These are phyloP conservation scores for Cantharis flavilabris DNA, from an alignment of 2,888 invertebrate genomes.

Conservation along the genomic window DNA sequence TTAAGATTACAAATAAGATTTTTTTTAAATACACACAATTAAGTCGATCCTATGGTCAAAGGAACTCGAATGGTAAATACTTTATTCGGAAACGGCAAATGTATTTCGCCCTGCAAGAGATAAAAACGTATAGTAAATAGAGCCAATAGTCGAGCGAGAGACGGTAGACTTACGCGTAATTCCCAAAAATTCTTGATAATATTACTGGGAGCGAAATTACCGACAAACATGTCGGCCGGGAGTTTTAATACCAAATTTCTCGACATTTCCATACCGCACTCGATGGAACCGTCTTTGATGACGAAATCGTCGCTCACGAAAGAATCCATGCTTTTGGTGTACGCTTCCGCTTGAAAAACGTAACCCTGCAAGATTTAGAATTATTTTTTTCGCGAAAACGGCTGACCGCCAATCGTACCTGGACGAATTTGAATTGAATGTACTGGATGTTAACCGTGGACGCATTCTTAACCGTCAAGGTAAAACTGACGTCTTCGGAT, in stretches of 20 bases:
- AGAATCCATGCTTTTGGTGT: slow-evolving; percentile 11
- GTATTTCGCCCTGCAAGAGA: slow-evolving; percentile 16
- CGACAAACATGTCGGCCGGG: slow-evolving; percentile 10
- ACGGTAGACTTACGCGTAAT: slow-evolving; percentile 10
- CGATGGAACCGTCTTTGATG: slow-evolving; percentile 10
- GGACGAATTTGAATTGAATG: slow-evolving; percentile 22
- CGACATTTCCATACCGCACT: slow-evolving; percentile 5
- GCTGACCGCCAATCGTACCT: background rate
- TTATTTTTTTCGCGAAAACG: background rate
- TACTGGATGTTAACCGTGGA: slow-evolving; percentile 12
- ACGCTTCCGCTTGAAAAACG: slow-evolving; percentile 12
- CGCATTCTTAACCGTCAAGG: slow-evolving; percentile 8
- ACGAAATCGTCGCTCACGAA: slow-evolving; percentile 14
- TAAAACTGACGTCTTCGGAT: slow-evolving; percentile 6
- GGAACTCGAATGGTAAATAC: slow-evolving; percentile 12
- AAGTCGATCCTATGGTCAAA: slow-evolving; percentile 9
- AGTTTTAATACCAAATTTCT: slow-evolving; percentile 17
- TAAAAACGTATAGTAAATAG: background rate
- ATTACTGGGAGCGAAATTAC: slow-evolving; percentile 5
- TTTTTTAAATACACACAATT: background rate
- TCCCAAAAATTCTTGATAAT: slow-evolving; percentile 25
- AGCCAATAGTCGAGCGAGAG: too few relatives aligned
- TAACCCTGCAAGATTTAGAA: slow-evolving; percentile 8
- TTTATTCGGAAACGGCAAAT: slow-evolving; percentile 11
- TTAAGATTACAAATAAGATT: background rate